phyloP scores from a whole-genome alignment of 1,140 invertebrate species.

The Drosophila ercepeae region DNA sequence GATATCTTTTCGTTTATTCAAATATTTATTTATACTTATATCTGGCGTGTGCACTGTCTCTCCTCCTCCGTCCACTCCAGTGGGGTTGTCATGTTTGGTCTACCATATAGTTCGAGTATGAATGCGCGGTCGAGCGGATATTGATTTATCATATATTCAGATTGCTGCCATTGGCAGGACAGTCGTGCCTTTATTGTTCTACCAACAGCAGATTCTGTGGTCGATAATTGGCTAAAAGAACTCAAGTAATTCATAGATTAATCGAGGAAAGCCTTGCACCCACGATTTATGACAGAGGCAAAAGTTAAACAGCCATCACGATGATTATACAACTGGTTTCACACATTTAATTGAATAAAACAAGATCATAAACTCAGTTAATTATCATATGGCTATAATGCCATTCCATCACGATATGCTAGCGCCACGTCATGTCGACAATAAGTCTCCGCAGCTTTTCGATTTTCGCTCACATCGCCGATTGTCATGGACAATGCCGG shows the following conservation, averaged over 20 bases:
- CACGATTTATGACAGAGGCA: not conserved
- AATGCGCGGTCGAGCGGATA: constrained; percentile 30
- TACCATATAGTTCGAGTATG: not conserved
- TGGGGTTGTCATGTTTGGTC: not conserved
- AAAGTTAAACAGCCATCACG: not conserved
- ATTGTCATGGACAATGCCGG: constrained; percentile 41
- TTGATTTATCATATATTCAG: constrained; percentile 72
- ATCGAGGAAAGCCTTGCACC: not conserved
- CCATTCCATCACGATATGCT: constrained; percentile 33
- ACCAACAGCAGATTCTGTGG: constrained; percentile 12
- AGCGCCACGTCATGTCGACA: constrained; percentile 23
- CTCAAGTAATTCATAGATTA: not conserved
- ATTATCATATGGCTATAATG: constrained; percentile 33
- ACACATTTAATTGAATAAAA: constrained; percentile 32
- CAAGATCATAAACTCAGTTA: constrained; percentile 31
- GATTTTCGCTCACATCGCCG: not conserved
- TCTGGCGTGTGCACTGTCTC: constrained; percentile 32
- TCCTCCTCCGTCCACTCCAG: constrained; percentile 9
- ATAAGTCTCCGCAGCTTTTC: constrained; percentile 25
- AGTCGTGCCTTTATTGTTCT: constrained; percentile 43
- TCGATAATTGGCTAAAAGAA: constrained; percentile 36
- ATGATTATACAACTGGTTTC: constrained; percentile 6
- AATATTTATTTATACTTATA: constrained; percentile 40
- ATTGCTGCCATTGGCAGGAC: constrained; percentile 52
- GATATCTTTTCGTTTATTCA: constrained; percentile 17